Evolutionary conservation across 1,140 invertebrate genomes (phyloP).

Genomic region (Micrasema minimum): DNA sequence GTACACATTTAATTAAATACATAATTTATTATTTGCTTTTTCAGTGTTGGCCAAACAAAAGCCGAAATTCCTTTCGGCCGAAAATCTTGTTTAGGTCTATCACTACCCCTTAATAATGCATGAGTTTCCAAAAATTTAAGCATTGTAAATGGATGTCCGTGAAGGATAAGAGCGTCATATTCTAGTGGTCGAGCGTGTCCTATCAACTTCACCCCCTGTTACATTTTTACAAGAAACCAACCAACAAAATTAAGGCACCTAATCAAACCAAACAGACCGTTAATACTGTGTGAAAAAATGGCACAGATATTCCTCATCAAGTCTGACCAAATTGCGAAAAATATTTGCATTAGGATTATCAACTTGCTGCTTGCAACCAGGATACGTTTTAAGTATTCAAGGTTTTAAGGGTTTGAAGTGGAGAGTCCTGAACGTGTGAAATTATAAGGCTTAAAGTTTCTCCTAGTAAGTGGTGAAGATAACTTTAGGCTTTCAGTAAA

Average conservation of each 20-base stretch:
- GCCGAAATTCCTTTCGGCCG: too few relatives aligned
- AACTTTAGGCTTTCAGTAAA: neutral
- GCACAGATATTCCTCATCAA: too few relatives aligned
- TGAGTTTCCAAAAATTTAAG: too few relatives aligned
- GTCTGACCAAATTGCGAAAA: neutral
- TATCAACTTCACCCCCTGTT: constrained; percentile 25
- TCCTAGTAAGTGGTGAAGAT: neutral
- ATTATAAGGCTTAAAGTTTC: constrained; percentile 16
- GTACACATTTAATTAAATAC: too few relatives aligned
- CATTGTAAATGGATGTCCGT: neutral
- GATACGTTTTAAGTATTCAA: constrained; percentile 14
- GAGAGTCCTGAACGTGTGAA: constrained; percentile 17
- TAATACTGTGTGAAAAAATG: neutral
- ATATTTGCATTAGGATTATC: neutral
- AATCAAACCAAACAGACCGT: neutral
- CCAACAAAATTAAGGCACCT: neutral
- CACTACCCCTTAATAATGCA: too few relatives aligned
- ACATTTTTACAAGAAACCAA: constrained; percentile 3
- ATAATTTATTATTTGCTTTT: too few relatives aligned
- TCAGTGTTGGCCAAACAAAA: too few relatives aligned
- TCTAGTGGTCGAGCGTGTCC: constrained; percentile 37
- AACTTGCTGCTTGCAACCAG: neutral
- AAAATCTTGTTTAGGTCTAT: too few relatives aligned
- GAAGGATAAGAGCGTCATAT: constrained; percentile 27
- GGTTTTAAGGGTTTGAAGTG: constrained; percentile 8